Evolutionary conservation across 2,113 vertebrate genomes (phyloP).

Genomic region (Anhinga rufa): DNA sequence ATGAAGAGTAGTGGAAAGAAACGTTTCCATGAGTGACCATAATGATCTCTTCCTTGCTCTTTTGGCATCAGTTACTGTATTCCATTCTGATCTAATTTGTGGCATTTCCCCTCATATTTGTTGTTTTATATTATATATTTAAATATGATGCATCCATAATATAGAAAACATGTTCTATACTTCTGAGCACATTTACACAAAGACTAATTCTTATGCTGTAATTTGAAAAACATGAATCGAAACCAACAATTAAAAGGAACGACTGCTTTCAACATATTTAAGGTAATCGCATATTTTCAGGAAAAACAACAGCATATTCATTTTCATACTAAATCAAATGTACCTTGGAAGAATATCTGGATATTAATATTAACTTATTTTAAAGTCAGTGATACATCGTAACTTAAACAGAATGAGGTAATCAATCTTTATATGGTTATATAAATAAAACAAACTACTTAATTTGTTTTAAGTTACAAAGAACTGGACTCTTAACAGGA

Average conservation of each 20-base stretch:
- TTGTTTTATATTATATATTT: slow-evolving; percentile 38
- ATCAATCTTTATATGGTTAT: slow-evolving; percentile 23
- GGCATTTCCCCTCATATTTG: slow-evolving; percentile 41
- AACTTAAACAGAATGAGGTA: background rate
- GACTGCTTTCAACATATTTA: background rate
- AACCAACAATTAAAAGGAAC: background rate
- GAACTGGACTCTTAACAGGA: slow-evolving; percentile 3
- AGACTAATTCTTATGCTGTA: slow-evolving; percentile 9
- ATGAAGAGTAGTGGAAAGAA: background rate
- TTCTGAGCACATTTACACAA: background rate
- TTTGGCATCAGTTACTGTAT: background rate
- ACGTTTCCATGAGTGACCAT: background rate
- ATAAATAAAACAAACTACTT: slow-evolving; percentile 37
- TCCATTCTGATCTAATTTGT: slow-evolving; percentile 47
- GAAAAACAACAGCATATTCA: background rate
- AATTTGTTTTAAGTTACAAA: slow-evolving; percentile 55
- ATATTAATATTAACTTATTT: background rate
- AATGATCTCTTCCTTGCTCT: background rate
- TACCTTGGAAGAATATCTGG: background rate
- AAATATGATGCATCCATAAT: slow-evolving; percentile 21
- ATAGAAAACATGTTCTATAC: background rate
- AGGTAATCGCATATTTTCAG: background rate
- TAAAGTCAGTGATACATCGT: background rate
- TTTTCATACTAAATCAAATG: background rate
- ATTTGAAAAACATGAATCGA: slow-evolving; percentile 31